Evolutionary conservation across 1,140 invertebrate genomes (phyloP).

Genomic region (Ridgeia piscesae): DNA sequence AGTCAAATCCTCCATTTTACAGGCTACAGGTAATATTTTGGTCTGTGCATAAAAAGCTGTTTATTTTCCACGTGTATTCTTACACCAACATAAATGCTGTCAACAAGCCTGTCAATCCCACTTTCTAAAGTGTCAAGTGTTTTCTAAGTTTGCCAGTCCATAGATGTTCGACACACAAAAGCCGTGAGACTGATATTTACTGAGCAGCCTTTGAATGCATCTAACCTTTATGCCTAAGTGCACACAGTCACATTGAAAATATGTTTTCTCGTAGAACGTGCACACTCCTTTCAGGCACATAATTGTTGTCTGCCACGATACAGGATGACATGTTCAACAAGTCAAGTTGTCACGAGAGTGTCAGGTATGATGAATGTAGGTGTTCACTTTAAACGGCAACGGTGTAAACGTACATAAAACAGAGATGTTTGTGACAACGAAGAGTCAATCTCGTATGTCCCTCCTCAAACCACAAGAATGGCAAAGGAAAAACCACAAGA

Average conservation of each 20-base stretch:
- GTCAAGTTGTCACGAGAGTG: not conserved
- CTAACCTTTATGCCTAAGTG: not conserved
- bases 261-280: not conserved
- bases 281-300: not conserved
- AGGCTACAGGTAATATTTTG: not conserved
- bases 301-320: not conserved
- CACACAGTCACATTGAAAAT: not conserved
- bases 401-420: not conserved
- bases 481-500: not conserved
- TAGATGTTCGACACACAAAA: not conserved
- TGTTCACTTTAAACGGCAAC: not conserved
- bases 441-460: not conserved
- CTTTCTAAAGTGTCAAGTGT: not conserved
- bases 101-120: not conserved
- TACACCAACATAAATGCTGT: not conserved
- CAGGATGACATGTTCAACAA: not conserved
- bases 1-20: not conserved
- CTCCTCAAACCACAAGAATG: not conserved
- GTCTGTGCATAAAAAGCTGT: not conserved
- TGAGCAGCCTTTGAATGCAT: not conserved
- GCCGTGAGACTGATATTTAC: not conserved
- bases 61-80: not conserved
- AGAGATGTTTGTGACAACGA: not conserved
- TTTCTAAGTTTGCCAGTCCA: not conserved
- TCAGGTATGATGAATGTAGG: not conserved